A percentile compares a stretch with the other conserved stretches of the same genome.
Conservation (phyloP, 2,113 vertebrate species). For the Brachyhypopomus occidentalis region DNA sequence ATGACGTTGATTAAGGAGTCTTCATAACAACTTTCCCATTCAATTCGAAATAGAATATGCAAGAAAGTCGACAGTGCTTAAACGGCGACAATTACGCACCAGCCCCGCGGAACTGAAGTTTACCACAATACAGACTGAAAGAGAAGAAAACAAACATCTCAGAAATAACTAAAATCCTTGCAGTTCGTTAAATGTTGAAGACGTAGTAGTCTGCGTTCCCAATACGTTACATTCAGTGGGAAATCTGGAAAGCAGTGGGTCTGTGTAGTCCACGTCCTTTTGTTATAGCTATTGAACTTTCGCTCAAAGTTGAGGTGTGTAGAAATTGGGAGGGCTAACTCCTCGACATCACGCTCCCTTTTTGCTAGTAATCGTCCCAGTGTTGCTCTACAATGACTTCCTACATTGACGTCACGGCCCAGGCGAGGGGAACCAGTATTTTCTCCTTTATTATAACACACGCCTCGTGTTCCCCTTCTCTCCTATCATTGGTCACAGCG, state of each 20-base stretch:
- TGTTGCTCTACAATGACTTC: slow-evolving; percentile 88
- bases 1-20: slow-evolving; percentile 69
- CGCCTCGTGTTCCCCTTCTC: slow-evolving; percentile 67
- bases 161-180: slow-evolving; percentile 45
- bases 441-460: slow-evolving; percentile 81
- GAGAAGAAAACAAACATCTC: slow-evolving; percentile 43
- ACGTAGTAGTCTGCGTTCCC: slow-evolving; percentile 58
- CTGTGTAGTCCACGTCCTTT: slow-evolving; percentile 72
- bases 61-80: neutral
- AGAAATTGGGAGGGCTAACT: slow-evolving; percentile 71
- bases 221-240: slow-evolving; percentile 67
- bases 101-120: neutral
- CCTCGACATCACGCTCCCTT: slow-evolving; percentile 82
- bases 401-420: slow-evolving; percentile 91
- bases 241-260: slow-evolving; percentile 61
- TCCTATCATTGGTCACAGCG: slow-evolving; percentile 79
- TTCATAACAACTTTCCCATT: slow-evolving; percentile 77
- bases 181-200: slow-evolving; percentile 41
- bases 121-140: neutral
- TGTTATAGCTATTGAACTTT: slow-evolving; percentile 84
- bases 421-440: slow-evolving; percentile 75
- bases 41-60: slow-evolving; percentile 25
- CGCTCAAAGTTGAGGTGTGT: slow-evolving; percentile 84
- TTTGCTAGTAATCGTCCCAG: slow-evolving; percentile 82
- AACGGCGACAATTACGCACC: slow-evolving; percentile 19